phyloP scores from a whole-genome alignment of 2,113 vertebrate species.

The Coracopsis vasa region DNA sequence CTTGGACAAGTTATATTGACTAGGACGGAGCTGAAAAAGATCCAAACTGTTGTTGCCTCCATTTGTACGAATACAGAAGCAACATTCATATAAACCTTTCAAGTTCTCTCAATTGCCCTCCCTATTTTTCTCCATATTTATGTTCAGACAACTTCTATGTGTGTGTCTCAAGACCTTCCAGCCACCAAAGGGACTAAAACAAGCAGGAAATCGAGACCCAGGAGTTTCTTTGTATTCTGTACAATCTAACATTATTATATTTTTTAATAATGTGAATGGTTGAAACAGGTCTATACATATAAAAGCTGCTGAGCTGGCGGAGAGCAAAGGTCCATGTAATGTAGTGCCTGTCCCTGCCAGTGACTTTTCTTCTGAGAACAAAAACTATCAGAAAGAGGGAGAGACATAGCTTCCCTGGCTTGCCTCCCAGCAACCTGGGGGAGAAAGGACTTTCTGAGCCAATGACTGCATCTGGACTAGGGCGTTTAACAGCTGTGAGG shows the following conservation, averaged over 20 bases:
- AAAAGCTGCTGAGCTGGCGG: not conserved
- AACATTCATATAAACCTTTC: not conserved
- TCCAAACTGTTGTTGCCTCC: not conserved
- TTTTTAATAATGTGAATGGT: not conserved
- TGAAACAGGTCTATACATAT: not conserved
- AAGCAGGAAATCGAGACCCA: not conserved
- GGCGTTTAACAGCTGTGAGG: not conserved
- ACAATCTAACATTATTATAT: not conserved
- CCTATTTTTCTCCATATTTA: not conserved
- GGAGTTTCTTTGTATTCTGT: not conserved
- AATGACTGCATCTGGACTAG: not conserved
- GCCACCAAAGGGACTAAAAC: not conserved
- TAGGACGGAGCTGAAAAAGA: not conserved
- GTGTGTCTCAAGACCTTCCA: not conserved
- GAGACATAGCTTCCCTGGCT: not conserved
- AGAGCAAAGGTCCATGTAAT: not conserved
- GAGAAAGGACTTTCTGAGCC: not conserved
- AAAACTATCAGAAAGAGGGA: not conserved
- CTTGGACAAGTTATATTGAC: not conserved
- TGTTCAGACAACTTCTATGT: not conserved
- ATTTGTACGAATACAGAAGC: not conserved
- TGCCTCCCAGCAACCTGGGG: rapidly evolving
- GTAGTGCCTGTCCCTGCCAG: not conserved
- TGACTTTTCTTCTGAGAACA: not conserved
- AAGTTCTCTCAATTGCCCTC: not conserved